phyloP scores from a whole-genome alignment of 2,113 vertebrate species.

The Physeter macrocephalus region DNA sequence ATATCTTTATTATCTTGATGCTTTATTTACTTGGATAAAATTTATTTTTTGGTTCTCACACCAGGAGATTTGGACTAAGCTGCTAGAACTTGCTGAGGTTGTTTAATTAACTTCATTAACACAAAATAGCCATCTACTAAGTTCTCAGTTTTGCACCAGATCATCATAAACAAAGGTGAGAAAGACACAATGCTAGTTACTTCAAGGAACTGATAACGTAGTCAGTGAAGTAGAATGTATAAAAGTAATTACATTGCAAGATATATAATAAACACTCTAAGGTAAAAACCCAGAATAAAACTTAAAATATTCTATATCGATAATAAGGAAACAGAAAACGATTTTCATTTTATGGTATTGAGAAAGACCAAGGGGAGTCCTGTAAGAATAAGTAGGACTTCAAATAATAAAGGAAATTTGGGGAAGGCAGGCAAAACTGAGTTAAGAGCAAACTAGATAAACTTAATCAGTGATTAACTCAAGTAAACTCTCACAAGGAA shows the following conservation, averaged over 20 bases:
- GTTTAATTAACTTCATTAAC: background rate
- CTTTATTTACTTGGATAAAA: background rate
- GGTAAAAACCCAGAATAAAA: background rate
- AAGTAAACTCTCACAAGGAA: background rate
- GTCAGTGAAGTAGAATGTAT: background rate
- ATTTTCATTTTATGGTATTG: background rate
- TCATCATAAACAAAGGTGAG: background rate
- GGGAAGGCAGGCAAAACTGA: background rate
- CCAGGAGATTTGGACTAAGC: background rate
- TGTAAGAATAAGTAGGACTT: background rate
- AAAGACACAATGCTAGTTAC: background rate
- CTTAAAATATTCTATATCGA: background rate
- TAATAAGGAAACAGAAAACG: background rate
- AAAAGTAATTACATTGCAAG: background rate
- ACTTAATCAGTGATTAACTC: background rate
- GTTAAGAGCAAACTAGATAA: background rate
- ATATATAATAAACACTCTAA: background rate
- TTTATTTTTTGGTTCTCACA: background rate
- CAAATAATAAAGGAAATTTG: background rate
- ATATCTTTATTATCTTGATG: background rate
- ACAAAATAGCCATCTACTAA: background rate
- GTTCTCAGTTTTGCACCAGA: background rate
- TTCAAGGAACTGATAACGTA: background rate
- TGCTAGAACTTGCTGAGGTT: background rate
- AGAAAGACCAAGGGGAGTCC: background rate